Percentiles rank a stretch among this genome's conserved stretches.
Evolutionary conservation across 2,797 vertebrate genomes (phyloP).

Genomic region (Pelobates cultripes): DNA sequence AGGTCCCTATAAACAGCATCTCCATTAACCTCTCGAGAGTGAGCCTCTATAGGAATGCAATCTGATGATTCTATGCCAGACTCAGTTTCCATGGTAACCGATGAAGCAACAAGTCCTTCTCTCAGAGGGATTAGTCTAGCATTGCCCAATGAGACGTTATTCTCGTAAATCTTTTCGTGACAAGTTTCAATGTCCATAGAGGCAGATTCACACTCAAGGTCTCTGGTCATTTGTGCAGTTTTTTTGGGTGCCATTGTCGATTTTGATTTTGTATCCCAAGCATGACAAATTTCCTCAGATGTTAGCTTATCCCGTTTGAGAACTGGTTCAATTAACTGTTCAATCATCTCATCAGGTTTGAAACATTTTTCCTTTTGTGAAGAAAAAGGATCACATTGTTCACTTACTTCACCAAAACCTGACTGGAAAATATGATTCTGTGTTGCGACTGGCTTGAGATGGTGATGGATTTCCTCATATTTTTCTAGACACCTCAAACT

Average conservation of each 20-base stretch:
- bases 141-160: background rate
- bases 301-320: background rate
- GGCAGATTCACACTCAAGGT: background rate
- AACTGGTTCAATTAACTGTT: conserved; percentile 4
- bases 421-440: background rate
- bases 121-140: background rate
- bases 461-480: background rate
- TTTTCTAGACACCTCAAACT: background rate
- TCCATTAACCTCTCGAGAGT: background rate
- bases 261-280: too few relatives aligned
- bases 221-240: background rate
- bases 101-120: conserved; percentile 11
- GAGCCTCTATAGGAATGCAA: background rate
- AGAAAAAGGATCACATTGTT: background rate
- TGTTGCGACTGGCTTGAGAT: background rate
- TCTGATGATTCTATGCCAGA: conserved; percentile 5
- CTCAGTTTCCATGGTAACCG: conserved; percentile 11
- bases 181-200: background rate
- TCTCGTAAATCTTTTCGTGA: background rate
- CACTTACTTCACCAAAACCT: background rate
- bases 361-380: background rate
- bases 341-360: background rate
- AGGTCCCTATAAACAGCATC: conserved; percentile 10
- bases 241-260: background rate
- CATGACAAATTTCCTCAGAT: background rate